phyloP scores from a whole-genome alignment of 2,113 vertebrate species.

The Candoia aspera region DNA sequence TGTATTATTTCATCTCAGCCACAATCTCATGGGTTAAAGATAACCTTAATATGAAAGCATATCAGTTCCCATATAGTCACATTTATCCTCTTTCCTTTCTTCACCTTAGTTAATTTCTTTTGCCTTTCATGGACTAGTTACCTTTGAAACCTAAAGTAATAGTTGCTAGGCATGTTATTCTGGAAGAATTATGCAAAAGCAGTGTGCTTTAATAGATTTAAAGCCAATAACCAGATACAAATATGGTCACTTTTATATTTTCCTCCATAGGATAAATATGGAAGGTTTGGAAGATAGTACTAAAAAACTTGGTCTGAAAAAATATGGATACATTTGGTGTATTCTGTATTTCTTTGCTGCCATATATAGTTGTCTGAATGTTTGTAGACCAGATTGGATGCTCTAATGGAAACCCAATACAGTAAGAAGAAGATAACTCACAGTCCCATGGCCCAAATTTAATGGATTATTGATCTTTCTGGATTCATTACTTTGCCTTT shows the following conservation, averaged over 20 bases:
- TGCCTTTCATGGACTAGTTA: constrained; percentile 43
- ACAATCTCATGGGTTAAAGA: background rate
- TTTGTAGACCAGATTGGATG: background rate
- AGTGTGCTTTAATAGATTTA: background rate
- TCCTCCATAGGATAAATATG: background rate
- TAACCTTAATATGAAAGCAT: constrained; percentile 2
- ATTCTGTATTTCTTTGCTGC: background rate
- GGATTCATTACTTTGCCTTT: background rate
- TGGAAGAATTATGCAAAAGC: background rate
- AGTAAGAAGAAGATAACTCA: background rate
- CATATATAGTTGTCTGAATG: background rate
- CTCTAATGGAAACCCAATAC: background rate
- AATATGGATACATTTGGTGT: background rate
- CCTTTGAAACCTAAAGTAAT: background rate
- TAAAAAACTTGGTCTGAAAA: background rate
- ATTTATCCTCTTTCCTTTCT: constrained; percentile 10
- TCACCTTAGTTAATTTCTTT: constrained; percentile 49
- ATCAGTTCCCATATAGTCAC: background rate
- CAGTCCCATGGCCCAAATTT: too few species aligned
- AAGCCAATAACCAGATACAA: background rate
- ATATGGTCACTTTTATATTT: background rate
- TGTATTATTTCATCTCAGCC: constrained; percentile 55
- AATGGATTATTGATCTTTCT: background rate
- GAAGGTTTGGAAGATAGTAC: background rate
- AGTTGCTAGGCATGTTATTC: background rate